Conservation (phyloP, 2,113 vertebrate species). For the Nymphicus hollandicus region DNA sequence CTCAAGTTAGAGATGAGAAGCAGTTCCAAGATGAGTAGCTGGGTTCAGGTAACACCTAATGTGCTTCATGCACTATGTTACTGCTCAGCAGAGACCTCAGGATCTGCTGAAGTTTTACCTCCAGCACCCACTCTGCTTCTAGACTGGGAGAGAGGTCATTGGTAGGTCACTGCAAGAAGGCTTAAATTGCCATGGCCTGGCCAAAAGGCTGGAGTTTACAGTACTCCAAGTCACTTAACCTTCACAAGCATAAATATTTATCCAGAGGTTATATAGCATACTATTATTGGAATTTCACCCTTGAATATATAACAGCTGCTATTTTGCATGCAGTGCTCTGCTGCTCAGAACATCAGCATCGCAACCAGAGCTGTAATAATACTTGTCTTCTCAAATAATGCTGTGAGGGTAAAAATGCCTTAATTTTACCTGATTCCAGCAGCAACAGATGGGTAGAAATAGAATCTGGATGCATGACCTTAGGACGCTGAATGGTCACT, state of each 20-base stretch:
- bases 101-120: background rate
- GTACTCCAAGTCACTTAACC: slow-evolving; percentile 31
- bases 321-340: background rate
- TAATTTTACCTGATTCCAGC: background rate
- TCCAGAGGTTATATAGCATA: slow-evolving; percentile 44
- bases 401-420: background rate
- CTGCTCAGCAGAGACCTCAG: background rate
- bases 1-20: background rate
- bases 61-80: background rate
- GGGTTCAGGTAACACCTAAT: background rate
- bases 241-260: slow-evolving; percentile 67
- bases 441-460: background rate
- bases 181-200: slow-evolving; percentile 21
- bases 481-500: background rate
- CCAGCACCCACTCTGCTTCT: background rate
- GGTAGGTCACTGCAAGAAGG: background rate
- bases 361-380: background rate
- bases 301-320: slow-evolving; percentile 59
- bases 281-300: slow-evolving; percentile 62
- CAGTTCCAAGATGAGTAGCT: background rate
- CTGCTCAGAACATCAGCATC: background rate
- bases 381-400: background rate
- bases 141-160: background rate
- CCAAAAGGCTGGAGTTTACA: slow-evolving; percentile 15
- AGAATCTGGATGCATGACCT: background rate